These are phyloP conservation scores for Atlantisia rogersi DNA, from an alignment of 2,113 vertebrate genomes.

Conservation along the genomic window DNA sequence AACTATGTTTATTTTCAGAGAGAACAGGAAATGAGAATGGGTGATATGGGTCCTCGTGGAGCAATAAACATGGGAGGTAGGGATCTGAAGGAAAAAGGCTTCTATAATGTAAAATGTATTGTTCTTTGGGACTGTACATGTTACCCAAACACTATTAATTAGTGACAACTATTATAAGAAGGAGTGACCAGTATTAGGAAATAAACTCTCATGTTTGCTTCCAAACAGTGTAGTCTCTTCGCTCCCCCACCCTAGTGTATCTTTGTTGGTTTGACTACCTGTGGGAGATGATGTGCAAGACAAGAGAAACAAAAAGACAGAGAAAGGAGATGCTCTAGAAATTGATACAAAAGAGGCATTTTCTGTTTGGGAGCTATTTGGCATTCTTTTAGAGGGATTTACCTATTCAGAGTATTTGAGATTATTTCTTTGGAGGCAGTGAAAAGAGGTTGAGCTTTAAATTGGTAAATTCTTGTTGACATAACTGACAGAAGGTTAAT, in stretches of 20 bases:
- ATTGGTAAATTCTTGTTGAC: background rate
- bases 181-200: constrained; percentile 11
- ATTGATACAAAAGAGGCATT: background rate
- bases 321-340: background rate
- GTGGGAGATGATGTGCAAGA: background rate
- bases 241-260: background rate
- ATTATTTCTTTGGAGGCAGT: background rate
- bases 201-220: background rate
- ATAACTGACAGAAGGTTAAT: background rate
- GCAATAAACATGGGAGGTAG: constrained; percentile 99
- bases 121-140: constrained; percentile 81
- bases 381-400: background rate
- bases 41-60: constrained; percentile 98
- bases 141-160: constrained; percentile 56
- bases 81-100: constrained; percentile 82
- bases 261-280: background rate
- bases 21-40: constrained; percentile 99
- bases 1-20: constrained; percentile 96
- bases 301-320: background rate
- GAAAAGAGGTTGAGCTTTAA: background rate
- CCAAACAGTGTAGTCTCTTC: background rate
- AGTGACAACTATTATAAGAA: constrained; percentile 19
- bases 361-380: background rate
- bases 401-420: background rate
- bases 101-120: constrained; percentile 61